Conservation (phyloP, 2,113 vertebrate species). For the Rattus rattus region DNA sequence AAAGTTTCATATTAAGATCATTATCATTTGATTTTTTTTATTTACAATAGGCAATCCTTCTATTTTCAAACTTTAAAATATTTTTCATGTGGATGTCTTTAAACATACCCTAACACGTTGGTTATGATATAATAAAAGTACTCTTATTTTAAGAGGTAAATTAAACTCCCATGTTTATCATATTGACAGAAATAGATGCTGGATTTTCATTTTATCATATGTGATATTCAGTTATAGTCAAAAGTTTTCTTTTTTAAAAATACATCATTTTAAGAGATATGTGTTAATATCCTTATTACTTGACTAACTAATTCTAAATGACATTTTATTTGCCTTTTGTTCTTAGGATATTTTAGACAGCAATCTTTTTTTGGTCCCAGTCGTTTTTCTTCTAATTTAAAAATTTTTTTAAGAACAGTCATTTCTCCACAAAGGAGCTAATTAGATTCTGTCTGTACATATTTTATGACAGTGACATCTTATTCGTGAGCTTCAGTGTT, state of each 20-base stretch:
- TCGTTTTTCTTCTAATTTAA: not conserved
- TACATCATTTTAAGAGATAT: not conserved
- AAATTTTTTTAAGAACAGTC: not conserved
- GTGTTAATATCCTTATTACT: not conserved
- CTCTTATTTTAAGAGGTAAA: not conserved
- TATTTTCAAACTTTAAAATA: not conserved
- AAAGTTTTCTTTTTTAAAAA: not conserved
- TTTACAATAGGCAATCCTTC: not conserved
- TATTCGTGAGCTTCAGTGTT: not conserved
- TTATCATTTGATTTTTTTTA: not conserved
- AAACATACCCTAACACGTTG: not conserved
- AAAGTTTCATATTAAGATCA: not conserved
- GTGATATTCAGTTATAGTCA: not conserved
- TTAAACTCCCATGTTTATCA: not conserved
- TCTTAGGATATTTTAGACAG: not conserved
- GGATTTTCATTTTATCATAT: not conserved
- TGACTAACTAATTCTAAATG: not conserved
- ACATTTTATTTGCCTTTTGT: not conserved
- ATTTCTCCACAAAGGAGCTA: not conserved
- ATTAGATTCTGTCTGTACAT: not conserved
- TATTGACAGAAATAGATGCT: not conserved
- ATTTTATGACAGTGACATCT: not conserved
- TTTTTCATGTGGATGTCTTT: not conserved
- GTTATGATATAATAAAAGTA: not conserved
- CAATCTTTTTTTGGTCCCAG: not conserved